Percentiles rank a stretch among this genome's conserved stretches.
Evolutionary conservation across 2,113 vertebrate species (phyloP).

Genomic region (Nibea coibor): DNA sequence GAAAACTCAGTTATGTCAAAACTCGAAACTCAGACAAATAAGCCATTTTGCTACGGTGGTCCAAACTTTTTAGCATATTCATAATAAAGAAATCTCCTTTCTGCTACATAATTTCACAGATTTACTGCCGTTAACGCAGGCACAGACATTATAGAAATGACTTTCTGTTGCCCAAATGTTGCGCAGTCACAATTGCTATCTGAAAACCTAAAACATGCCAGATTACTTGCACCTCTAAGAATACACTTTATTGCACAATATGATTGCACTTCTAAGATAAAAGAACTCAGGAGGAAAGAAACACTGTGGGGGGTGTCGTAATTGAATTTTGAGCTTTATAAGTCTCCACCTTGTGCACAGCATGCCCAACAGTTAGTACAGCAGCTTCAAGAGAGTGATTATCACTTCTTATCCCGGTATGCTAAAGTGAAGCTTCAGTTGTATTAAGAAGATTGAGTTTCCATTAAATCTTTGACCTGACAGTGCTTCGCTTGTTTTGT

Average conservation of each 20-base stretch:
- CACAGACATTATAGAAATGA: neutral
- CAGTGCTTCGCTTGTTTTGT: conserved; percentile 20
- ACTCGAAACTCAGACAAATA: conserved; percentile 47
- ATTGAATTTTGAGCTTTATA: conserved; percentile 54
- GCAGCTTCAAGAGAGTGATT: conserved; percentile 21
- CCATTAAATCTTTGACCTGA: conserved; percentile 44
- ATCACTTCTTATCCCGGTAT: neutral
- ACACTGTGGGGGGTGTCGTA: conserved; percentile 17
- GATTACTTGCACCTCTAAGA: neutral
- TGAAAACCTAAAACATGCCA: neutral
- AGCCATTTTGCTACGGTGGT: conserved; percentile 26
- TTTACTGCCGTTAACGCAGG: neutral
- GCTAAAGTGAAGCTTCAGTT: neutral
- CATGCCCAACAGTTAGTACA: conserved; percentile 30
- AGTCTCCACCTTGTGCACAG: conserved; percentile 61
- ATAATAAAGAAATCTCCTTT: conserved; percentile 19
- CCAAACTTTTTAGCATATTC: conserved; percentile 14
- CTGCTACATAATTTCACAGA: neutral
- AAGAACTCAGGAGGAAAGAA: conserved; percentile 16
- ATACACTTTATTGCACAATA: neutral
- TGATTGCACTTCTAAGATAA: conserved; percentile 19
- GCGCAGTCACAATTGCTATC: neutral
- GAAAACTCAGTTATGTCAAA: conserved; percentile 13
- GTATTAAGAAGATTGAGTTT: conserved; percentile 20
- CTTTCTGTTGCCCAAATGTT: neutral